Conservation (phyloP, 2,113 vertebrate genomes). For the Gasterosteus nipponicus region DNA sequence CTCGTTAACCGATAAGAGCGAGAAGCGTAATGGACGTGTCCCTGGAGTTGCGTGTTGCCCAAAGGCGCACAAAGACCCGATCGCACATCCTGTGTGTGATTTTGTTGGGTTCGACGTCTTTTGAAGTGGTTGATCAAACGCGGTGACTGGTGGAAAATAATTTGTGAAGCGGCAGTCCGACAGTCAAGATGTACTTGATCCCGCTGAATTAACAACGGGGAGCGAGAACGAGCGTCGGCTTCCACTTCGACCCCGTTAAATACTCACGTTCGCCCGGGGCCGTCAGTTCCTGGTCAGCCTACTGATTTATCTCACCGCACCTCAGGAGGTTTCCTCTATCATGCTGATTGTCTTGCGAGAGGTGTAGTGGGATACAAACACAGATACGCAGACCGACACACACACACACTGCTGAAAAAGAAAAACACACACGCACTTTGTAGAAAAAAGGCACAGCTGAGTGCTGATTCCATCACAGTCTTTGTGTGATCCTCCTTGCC, state of each 20-base stretch:
- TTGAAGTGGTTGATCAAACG: slow-evolving; percentile 10
- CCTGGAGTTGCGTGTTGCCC: slow-evolving; percentile 45
- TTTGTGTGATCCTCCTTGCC: slow-evolving; percentile 21
- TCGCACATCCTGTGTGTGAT: not conserved
- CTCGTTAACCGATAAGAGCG: not conserved
- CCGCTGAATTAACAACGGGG: slow-evolving; percentile 29
- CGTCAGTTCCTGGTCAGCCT: no score
- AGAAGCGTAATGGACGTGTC: not conserved
- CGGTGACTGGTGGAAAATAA: slow-evolving; percentile 1
- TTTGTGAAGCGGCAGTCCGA: not conserved
- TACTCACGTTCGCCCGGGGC: slow-evolving; percentile 23
- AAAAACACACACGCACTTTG: not conserved
- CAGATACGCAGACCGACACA: not conserved
- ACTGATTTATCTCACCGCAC: slow-evolving; percentile 19
- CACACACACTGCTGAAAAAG: slow-evolving; percentile 17
- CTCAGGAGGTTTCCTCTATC: slow-evolving; percentile 27
- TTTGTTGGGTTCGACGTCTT: slow-evolving; percentile 7
- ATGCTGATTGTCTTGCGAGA: slow-evolving; percentile 19
- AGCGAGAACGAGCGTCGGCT: not conserved
- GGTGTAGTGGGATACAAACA: slow-evolving; percentile 4
- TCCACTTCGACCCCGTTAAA: slow-evolving; percentile 24
- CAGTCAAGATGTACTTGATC: slow-evolving; percentile 4
- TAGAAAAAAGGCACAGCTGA: slow-evolving; percentile 30
- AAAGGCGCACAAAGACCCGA: slow-evolving; percentile 6
- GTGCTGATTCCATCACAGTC: slow-evolving; percentile 13